Conservation (phyloP, 2,888 invertebrate species). For the Dioctria rufipes region DNA sequence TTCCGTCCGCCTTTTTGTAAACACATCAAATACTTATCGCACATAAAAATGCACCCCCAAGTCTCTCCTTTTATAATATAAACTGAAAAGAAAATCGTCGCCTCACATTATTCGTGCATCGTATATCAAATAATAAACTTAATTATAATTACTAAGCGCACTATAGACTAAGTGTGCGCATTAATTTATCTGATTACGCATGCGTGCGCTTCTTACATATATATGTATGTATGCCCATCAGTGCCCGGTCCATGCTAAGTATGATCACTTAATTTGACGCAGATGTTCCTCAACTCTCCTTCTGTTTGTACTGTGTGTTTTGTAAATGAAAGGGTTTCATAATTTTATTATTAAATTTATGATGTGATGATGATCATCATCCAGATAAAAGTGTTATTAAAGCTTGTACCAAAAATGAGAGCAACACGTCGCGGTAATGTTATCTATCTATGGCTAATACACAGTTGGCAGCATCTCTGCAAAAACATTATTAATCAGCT, state of each 20-base stretch:
- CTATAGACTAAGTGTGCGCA: constrained; percentile 35
- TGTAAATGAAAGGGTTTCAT: constrained; percentile 44
- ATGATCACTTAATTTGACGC: constrained; percentile 44
- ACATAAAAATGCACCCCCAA: constrained; percentile 6
- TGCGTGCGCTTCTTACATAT: constrained; percentile 9
- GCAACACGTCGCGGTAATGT: background rate
- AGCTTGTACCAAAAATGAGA: background rate
- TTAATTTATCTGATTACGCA: constrained; percentile 46
- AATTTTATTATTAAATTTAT: constrained; percentile 31
- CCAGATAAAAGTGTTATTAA: constrained; percentile 30
- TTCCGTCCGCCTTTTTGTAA: background rate
- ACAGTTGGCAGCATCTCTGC: background rate
- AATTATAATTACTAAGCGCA: constrained; percentile 23
- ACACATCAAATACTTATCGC: constrained; percentile 23
- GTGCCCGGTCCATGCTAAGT: background rate
- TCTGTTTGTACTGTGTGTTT: too few species aligned
- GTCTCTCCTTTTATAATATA: background rate
- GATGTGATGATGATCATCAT: constrained; percentile 39
- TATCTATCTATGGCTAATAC: background rate
- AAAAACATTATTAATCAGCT: constrained; percentile 25
- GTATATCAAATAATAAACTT: constrained; percentile 35
- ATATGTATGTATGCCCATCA: background rate
- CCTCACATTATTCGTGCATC: constrained; percentile 17
- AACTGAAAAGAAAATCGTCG: background rate
- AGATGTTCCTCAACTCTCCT: constrained; percentile 13